These are phyloP conservation scores for Solea solea DNA, from an alignment of 2,113 vertebrate genomes.

Conservation along the genomic window DNA sequence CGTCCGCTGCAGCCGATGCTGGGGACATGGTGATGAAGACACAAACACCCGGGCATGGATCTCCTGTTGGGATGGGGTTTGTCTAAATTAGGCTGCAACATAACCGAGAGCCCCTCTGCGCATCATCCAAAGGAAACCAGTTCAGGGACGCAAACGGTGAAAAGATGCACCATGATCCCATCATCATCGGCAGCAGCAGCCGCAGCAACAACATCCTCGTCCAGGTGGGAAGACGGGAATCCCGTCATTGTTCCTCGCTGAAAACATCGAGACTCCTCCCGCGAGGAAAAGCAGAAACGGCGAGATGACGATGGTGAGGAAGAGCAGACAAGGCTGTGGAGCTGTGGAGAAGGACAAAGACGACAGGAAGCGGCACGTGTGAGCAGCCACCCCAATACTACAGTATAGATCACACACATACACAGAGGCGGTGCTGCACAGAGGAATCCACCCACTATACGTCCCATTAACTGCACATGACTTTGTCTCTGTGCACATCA, in stretches of 20 bases:
- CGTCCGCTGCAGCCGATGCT: slow-evolving; percentile 76
- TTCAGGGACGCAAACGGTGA: slow-evolving; percentile 20
- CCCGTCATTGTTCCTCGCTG: slow-evolving; percentile 29
- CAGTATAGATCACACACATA: slow-evolving; percentile 46
- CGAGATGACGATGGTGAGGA: neutral
- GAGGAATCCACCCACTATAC: slow-evolving; percentile 25
- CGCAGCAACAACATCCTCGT: slow-evolving; percentile 11
- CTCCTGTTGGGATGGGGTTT: slow-evolving; percentile 51
- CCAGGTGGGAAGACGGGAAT: slow-evolving; percentile 53
- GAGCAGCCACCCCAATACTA: slow-evolving; percentile 42
- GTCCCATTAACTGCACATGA: slow-evolving; percentile 5
- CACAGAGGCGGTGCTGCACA: slow-evolving; percentile 42
- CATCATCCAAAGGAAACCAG: slow-evolving; percentile 56
- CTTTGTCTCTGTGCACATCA: neutral
- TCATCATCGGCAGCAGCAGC: neutral
- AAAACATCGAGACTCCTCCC: slow-evolving; percentile 26
- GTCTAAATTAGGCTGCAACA: slow-evolving; percentile 45
- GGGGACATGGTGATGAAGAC: slow-evolving; percentile 77
- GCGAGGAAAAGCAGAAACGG: neutral
- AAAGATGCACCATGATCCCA: slow-evolving; percentile 10
- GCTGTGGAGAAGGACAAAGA: slow-evolving; percentile 68
- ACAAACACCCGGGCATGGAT: slow-evolving; percentile 63
- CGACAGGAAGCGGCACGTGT: slow-evolving; percentile 48
- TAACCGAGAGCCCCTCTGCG: slow-evolving; percentile 25
- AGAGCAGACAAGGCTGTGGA: slow-evolving; percentile 26